Percentiles rank a stretch among this genome's conserved stretches.
phyloP scores from a whole-genome alignment of 2,888 invertebrate species.

The Carabus problematicus region DNA sequence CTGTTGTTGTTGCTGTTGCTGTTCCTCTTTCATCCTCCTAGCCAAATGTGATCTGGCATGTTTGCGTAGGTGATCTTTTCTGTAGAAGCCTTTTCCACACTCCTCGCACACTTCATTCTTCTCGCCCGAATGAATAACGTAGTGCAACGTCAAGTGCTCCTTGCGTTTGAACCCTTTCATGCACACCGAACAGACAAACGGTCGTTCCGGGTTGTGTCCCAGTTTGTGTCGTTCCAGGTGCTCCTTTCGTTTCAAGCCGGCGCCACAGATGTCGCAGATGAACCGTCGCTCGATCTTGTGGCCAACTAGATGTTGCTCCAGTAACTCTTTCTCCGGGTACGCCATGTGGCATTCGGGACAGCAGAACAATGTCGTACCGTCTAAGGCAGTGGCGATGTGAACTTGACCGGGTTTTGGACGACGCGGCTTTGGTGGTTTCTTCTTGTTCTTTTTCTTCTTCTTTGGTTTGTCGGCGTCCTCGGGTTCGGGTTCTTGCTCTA shows the following conservation, averaged over 20 bases:
- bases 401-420: slow-evolving; percentile 83
- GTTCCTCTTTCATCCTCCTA: slow-evolving; percentile 77
- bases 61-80: slow-evolving; percentile 82
- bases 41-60: slow-evolving; percentile 80
- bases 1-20: slow-evolving; percentile 58
- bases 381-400: slow-evolving; percentile 75
- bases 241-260: slow-evolving; percentile 79
- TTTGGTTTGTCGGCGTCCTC: slow-evolving; percentile 64
- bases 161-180: slow-evolving; percentile 82
- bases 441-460: slow-evolving; percentile 82
- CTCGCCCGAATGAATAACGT: slow-evolving; percentile 84
- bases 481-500: slow-evolving; percentile 62
- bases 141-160: slow-evolving; percentile 83
- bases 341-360: slow-evolving; percentile 85
- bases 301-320: slow-evolving; percentile 78
- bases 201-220: slow-evolving; percentile 81
- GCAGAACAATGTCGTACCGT: slow-evolving; percentile 78
- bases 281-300: slow-evolving; percentile 83
- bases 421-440: slow-evolving; percentile 79
- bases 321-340: slow-evolving; percentile 78
- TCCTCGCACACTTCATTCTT: slow-evolving; percentile 81
- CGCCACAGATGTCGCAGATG: slow-evolving; percentile 79
- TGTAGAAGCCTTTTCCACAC: slow-evolving; percentile 80
- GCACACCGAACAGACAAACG: slow-evolving; percentile 79
- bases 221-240: slow-evolving; percentile 80